phyloP scores from a whole-genome alignment of 37 sponge, comb jelly and placozoan species.

The Aphrocallistes beatrix region DNA sequence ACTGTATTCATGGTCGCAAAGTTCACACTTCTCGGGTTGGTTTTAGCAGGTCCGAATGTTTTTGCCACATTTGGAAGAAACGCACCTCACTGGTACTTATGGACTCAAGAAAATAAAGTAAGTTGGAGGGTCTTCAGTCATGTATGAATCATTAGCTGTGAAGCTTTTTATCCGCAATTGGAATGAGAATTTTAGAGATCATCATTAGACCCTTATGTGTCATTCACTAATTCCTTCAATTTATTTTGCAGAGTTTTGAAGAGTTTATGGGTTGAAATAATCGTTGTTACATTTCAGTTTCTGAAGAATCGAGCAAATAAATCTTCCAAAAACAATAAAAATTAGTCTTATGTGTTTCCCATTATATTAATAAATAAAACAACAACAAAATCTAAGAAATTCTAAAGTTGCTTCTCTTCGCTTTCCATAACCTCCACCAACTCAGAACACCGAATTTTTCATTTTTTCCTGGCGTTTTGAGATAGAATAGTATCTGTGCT shows the following conservation, averaged over 20 bases:
- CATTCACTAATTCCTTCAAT: no score
- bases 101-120: slow-evolving; percentile 77
- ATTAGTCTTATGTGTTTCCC: no score
- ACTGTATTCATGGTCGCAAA: slow-evolving; percentile 33
- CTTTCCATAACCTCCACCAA: background rate
- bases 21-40: slow-evolving; percentile 31
- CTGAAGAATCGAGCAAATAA: background rate
- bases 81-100: slow-evolving; percentile 41
- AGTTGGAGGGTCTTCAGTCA: background rate
- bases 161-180: background rate
- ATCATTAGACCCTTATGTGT: slow-evolving; percentile 17
- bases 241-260: background rate
- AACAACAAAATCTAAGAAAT: no score
- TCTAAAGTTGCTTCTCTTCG: no score
- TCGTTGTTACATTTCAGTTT: background rate
- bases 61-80: slow-evolving; percentile 38
- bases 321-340: background rate
- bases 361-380: background rate
- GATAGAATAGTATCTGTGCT: background rate
- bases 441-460: background rate
- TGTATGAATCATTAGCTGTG: background rate
- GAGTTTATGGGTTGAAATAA: slow-evolving; percentile 4
- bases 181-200: background rate
- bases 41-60: slow-evolving; percentile 29
- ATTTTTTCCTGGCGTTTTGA: background rate